Evolutionary conservation across 2,797 vertebrate genomes (phyloP).

Genomic region (Gobionotothen gibberifrons): DNA sequence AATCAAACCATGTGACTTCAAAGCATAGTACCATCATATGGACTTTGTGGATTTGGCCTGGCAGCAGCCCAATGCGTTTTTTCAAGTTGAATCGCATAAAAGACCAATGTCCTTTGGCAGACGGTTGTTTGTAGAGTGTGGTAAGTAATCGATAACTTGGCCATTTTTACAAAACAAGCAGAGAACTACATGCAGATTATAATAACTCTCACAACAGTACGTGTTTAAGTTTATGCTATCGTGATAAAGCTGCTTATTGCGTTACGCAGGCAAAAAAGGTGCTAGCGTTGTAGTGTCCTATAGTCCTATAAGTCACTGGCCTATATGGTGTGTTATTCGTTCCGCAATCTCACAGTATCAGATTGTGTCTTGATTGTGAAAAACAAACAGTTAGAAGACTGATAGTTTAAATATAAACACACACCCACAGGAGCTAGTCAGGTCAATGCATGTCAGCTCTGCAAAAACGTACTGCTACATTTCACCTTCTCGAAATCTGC

Average conservation of each 20-base stretch:
- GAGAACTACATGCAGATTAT: slow-evolving; percentile 35
- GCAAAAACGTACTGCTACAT: background rate
- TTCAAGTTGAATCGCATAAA: slow-evolving; percentile 4
- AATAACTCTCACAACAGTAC: slow-evolving; percentile 20
- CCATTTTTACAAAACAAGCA: slow-evolving; percentile 8
- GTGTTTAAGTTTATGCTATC: slow-evolving; percentile 25
- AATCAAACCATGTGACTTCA: slow-evolving; percentile 70
- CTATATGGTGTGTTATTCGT: no score
- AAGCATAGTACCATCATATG: slow-evolving; percentile 41
- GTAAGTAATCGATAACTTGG: slow-evolving; percentile 15
- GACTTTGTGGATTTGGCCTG: slow-evolving; percentile 9
- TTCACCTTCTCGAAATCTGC: background rate
- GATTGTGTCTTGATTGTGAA: no score
- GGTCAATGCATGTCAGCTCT: background rate
- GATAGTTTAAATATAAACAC: background rate
- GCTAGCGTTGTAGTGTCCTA: slow-evolving; percentile 10
- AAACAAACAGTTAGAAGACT: background rate
- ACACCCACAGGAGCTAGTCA: background rate
- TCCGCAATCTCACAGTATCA: no score
- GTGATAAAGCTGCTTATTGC: slow-evolving; percentile 57
- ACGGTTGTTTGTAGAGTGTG: background rate
- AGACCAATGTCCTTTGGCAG: background rate
- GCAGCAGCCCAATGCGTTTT: background rate
- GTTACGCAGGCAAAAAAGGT: slow-evolving; percentile 44
- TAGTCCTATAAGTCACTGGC: background rate